Conservation (phyloP, 2,113 vertebrate genomes). For the Mesoclemmys tuberculata region DNA sequence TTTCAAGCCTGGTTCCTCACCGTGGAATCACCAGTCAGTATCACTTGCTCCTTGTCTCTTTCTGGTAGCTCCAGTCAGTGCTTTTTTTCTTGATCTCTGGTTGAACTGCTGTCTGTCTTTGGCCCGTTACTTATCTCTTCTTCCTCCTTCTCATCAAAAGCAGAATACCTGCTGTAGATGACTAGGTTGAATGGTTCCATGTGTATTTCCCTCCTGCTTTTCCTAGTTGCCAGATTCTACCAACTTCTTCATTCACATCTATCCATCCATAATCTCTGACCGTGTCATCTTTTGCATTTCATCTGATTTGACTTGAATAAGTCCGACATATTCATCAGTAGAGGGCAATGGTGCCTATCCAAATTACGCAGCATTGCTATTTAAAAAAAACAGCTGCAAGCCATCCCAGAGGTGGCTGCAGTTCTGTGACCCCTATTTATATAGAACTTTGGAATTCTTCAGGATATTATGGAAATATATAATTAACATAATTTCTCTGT, state of each 20-base stretch:
- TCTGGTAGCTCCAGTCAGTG: not conserved
- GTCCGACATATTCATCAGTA: conserved; percentile 2
- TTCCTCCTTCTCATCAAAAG: not conserved
- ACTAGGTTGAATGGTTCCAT: not conserved
- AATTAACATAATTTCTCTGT: not conserved
- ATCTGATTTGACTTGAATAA: not conserved
- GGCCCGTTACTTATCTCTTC: not conserved
- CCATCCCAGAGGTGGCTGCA: not conserved
- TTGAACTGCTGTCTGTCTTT: not conserved
- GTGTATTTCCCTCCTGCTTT: not conserved
- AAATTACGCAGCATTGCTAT: not conserved
- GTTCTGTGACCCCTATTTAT: not conserved
- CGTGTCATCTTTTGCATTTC: not conserved
- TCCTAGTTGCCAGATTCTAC: not conserved
- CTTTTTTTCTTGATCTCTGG: not conserved
- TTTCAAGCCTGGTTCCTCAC: not conserved
- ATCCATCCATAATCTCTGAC: conserved; percentile 13
- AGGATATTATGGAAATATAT: not conserved
- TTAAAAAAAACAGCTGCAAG: not conserved
- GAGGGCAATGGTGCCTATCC: not conserved
- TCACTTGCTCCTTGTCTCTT: not conserved
- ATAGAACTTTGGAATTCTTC: not conserved
- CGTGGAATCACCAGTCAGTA: not conserved
- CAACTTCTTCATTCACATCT: not conserved
- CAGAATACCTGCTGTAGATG: not conserved